Conservation (phyloP, 2,113 vertebrate species). For the Mobula birostris region DNA sequence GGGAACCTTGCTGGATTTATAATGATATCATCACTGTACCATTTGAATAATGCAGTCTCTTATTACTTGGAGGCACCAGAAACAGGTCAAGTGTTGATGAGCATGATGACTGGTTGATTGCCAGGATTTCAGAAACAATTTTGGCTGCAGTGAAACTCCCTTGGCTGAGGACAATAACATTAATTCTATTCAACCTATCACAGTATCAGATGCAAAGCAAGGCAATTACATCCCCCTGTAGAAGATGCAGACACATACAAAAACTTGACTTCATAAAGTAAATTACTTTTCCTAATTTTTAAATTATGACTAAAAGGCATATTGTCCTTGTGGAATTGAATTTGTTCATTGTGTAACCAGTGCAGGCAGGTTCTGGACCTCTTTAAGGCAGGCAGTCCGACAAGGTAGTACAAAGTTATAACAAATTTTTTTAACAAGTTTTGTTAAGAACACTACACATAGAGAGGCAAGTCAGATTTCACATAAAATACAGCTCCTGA, state of each 20-base stretch:
- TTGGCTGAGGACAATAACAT: not conserved
- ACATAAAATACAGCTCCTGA: too few relatives aligned
- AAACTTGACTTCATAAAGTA: not conserved
- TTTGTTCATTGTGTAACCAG: not conserved
- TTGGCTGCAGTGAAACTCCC: not conserved
- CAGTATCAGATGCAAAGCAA: not conserved
- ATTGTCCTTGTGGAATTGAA: not conserved
- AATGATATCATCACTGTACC: not conserved
- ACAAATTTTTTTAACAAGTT: too few relatives aligned
- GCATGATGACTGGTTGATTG: not conserved
- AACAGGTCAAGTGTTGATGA: not conserved
- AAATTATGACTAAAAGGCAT: not conserved
- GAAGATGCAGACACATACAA: too few relatives aligned
- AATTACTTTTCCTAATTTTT: not conserved
- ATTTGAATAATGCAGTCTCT: not conserved
- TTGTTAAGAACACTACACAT: too few relatives aligned
- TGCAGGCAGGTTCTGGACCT: too few relatives aligned
- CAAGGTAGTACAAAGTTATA: too few relatives aligned
- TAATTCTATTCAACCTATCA: not conserved
- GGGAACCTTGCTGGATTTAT: not conserved
- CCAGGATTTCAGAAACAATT: not conserved
- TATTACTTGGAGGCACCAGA: not conserved
- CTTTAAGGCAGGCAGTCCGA: too few relatives aligned
- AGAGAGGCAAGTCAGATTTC: too few relatives aligned
- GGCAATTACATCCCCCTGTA: too few relatives aligned